Evolutionary conservation across 2,888 invertebrate species (phyloP), one percentile per base, ranked within the genome.

Genomic region (Pollenia labialis): DNA sequence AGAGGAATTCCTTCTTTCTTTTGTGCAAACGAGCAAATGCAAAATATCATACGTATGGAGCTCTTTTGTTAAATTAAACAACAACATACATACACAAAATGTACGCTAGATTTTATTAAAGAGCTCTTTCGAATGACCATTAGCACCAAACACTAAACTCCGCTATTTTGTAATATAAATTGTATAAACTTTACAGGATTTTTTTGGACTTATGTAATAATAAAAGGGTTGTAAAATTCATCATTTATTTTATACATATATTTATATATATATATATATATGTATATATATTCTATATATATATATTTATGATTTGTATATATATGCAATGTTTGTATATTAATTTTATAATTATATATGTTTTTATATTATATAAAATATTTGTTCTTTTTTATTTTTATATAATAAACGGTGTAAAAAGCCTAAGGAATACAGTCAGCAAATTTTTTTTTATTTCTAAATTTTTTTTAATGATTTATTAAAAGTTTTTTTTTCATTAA

Each of bases 381-480:
- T 68, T 82, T 83, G 12, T 84, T 79, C 18, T 66, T 81, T 44
- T 75, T 66, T 81, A 54, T 76, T 48, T 83, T 56, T 85, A 16
- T 82, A 81, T 81, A 85, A 86, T 90, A 91, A 91, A 90, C 91
- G 91, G 91, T 92, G 91, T 92, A 92, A 92, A 92, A 92, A 92
- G 92, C 91, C 91, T 92, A 92, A 91, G 90, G 91, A 92, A 90
- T 92, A 92, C 90, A 92, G 91, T 92, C 92, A 92, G 92, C 91
- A 91, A 91, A 91, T 11, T 62, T 85, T 88, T 72, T 74, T 64
- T 80, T 81, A 74, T 85, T 87, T 88, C 54, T 32, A 32, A 32
- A 32, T 6, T 56, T 74, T 87, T 66, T 56, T 74, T 64, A 84
- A 84, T 64, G 58, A 85, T 88, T 81, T 82, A 85, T 85, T 7